Base-by-base conservation (phyloP, 1,140 invertebrate genomes). In the Acromyrmex charruanus region DNA sequence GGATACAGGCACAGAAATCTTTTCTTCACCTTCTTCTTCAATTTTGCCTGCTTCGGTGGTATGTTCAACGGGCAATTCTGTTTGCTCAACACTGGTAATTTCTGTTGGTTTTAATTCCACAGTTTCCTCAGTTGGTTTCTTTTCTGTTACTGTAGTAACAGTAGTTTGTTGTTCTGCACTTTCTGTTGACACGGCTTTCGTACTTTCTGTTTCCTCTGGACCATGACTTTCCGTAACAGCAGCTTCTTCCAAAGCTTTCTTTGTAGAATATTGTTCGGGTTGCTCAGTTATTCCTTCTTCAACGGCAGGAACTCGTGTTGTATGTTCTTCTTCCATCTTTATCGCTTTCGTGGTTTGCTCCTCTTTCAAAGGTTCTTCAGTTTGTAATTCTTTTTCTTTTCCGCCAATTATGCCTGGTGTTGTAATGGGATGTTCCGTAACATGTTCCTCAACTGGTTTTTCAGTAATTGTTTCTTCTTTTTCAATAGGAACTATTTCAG, bases 71-170 rank as follows among this genome's bases (percentile, higher is more conserved):
- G 81, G 61, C n/a, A 77, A 82, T 63, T 84, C 77, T 58, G 75
- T 72, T 71, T 72, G 74, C 61, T 59, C 51, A 31, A 66, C 35
- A 1, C 59, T 4, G 21, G 88, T 77, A 89, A 79, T 35, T 79
- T 91, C 91, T 3, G 91, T 92, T 61, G 86, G 59, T 81, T 69
- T 35, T 7, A 35, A 49, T 81, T 55, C 44, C 61, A 51, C 75
- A 55, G 80, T 75, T 74, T 90, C 91, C 87, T 94, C 89, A 77
- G 66, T 75, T 68, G 82, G 58, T 75, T 44, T 35, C 1, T 61
- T 75, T 75, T 75, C 72, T 61, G 18, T 75, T 89, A 69, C 14
- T 9, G 75, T 49, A 91, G 25, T 25, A 25, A 25, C 25, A 25
- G 93, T 88, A 9, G 91, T 86, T 91, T 88, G 59, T 74, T 82